These are phyloP conservation scores for Drosophila nannoptera DNA, from an alignment of 1,140 invertebrate genomes.

Conservation along the genomic window DNA sequence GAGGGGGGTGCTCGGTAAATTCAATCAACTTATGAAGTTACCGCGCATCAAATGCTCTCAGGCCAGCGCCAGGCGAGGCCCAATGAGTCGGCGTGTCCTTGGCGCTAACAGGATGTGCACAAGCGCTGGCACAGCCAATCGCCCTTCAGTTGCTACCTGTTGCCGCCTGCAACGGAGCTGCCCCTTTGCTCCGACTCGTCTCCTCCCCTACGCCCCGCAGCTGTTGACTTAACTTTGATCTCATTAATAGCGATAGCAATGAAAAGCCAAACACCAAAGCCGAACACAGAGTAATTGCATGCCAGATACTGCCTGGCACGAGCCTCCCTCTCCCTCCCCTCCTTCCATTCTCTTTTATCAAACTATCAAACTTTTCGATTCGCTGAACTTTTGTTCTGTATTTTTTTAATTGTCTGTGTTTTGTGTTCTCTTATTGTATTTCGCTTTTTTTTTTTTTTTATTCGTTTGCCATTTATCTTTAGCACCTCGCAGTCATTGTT, in stretches of 20 bases:
- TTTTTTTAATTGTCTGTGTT: not conserved
- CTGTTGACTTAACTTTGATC: constrained; percentile 23
- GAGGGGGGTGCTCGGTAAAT: constrained; percentile 38
- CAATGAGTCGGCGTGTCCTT: constrained; percentile 10
- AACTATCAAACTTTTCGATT: constrained; percentile 48
- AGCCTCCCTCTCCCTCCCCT: not conserved
- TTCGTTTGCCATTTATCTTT: constrained; percentile 11
- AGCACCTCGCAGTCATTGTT: constrained; percentile 6
- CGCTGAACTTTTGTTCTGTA: constrained; percentile 28
- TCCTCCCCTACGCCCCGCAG: not conserved
- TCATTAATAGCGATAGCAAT: constrained; percentile 3
- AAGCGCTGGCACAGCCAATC: not conserved
- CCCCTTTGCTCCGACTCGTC: not conserved
- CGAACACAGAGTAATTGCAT: not conserved
- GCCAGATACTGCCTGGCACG: not conserved
- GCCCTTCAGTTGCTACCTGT: constrained; percentile 41
- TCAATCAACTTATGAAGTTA: constrained; percentile 71
- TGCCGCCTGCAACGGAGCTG: constrained; percentile 28
- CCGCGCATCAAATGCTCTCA: constrained; percentile 61
- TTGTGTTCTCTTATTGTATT: not conserved
- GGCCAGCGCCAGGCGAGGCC: not conserved
- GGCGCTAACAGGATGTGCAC: constrained; percentile 1
- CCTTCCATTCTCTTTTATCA: not conserved
- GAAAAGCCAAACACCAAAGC: not conserved
- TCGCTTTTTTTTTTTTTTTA: not conserved